These are phyloP conservation scores for Crenichthys baileyi DNA, from an alignment of 2,797 vertebrate species.

Conservation along the genomic window DNA sequence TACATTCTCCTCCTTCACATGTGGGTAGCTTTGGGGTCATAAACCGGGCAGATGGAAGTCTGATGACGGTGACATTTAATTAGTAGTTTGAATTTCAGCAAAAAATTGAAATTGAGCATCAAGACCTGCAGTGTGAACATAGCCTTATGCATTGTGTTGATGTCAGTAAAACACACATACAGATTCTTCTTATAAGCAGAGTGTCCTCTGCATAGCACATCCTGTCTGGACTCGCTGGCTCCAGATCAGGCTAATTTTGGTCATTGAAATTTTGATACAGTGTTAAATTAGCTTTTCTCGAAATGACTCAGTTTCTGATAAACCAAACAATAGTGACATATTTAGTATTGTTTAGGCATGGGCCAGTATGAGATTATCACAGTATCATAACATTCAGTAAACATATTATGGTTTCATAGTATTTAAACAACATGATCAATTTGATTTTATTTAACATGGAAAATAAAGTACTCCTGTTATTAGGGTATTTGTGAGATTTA, in stretches of 20 bases:
- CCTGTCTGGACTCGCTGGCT: too few relatives aligned
- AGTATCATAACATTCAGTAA: not conserved
- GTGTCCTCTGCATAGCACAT: too few relatives aligned
- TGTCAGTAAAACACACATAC: too few relatives aligned
- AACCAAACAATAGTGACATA: not conserved
- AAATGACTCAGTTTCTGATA: not conserved
- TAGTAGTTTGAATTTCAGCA: too few relatives aligned
- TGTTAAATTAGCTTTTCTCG: not conserved
- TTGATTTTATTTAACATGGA: not conserved
- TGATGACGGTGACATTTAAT: too few relatives aligned
- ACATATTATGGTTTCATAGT: not conserved
- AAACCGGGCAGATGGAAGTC: too few relatives aligned
- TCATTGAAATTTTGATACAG: not conserved
- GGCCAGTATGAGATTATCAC: not conserved
- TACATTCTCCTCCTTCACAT: too few relatives aligned
- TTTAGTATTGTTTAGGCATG: not conserved
- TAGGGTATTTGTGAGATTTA: not conserved
- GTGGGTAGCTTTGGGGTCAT: too few relatives aligned
- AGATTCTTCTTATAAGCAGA: too few relatives aligned
- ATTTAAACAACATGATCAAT: not conserved
- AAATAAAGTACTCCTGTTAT: not conserved
- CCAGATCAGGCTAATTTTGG: not conserved
- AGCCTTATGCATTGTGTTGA: too few relatives aligned
- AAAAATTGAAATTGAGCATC: too few relatives aligned
- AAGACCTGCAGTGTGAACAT: too few relatives aligned